Conservation (phyloP, 2,797 vertebrate genomes). For the Lepidocolaptes lacrymiger region DNA sequence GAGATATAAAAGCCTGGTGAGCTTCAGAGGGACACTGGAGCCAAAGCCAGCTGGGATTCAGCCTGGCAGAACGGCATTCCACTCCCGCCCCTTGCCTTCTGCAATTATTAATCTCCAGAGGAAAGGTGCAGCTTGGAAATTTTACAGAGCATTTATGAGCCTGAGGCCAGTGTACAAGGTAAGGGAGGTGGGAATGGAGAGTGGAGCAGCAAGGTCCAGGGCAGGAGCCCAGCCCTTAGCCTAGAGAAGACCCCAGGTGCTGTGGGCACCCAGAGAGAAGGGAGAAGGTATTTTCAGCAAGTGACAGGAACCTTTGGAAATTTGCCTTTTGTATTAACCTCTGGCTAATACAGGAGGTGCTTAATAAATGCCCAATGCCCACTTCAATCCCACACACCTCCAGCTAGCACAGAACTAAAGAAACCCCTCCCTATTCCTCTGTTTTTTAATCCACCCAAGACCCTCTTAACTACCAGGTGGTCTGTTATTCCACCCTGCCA, state of each 20-base stretch:
- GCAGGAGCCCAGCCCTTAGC: background rate
- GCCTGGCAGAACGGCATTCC: background rate
- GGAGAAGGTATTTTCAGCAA: background rate
- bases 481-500: background rate
- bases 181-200: background rate
- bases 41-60: background rate
- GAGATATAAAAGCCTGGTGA: background rate
- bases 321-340: background rate
- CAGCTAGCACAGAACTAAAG: background rate
- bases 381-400: background rate
- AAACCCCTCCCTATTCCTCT: background rate
- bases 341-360: background rate
- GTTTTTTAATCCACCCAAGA: background rate
- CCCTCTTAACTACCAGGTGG: background rate
- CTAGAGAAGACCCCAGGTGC: background rate
- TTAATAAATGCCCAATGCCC: background rate
- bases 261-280: background rate
- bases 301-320: background rate
- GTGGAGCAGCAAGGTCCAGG: background rate
- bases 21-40: background rate
- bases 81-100: background rate
- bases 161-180: background rate
- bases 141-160: background rate
- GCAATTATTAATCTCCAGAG: constrained; percentile 15
- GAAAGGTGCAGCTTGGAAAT: background rate